Evolutionary conservation across 2,113 vertebrate species (phyloP), one percentile per base, ranked within the genome.

Genomic region (Pristiophorus japonicus): DNA sequence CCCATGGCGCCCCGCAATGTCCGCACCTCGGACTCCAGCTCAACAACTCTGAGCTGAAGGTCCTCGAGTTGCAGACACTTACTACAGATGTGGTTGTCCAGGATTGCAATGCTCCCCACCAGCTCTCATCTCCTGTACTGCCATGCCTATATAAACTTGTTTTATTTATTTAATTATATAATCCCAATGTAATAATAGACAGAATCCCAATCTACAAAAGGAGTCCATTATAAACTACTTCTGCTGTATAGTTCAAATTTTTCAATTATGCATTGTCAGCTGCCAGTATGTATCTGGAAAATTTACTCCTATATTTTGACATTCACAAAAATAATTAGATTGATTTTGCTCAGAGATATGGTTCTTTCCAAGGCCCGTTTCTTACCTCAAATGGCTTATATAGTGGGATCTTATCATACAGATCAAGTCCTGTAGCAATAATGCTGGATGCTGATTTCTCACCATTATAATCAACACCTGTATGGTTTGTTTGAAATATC

Each of bases 401-500:
- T 65, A 98, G 96, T 1, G 98, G 97, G 98, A 0, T 99, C 87
- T 99, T 98, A n/a, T 99, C 98, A 97, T 98, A 99, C 95, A 99
- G 96, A 95, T 99, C 99, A 91, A 99, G 20, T 78, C 98, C 99
- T 95, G 96, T 97, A 95, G 98, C 97, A 55, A 99, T 95, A 0
- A 99, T 98, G 97, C 99, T 98, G 0, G 98, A 97, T 51, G 98
- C 98, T 5, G 98, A 97, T 96, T 98, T 98, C 0, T 99, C 99
- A 73, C 99, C 99, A 20, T 99, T 98, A 95, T 98, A 99, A 97
- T 99, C 99, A 96, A 98, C 97, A 0, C 98, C 98, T 65, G 99
- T 97, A 96, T 99, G 98, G 63, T 99, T 99, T 97, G 99, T 99
- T 96, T 98, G 98, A 97, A 99, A 99, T 95, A 99, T 97, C 97